Percentiles rank a stretch among this genome's conserved stretches.
These are phyloP conservation scores for Abrostola tripartita DNA, from an alignment of 2,888 invertebrate genomes.

Conservation along the genomic window DNA sequence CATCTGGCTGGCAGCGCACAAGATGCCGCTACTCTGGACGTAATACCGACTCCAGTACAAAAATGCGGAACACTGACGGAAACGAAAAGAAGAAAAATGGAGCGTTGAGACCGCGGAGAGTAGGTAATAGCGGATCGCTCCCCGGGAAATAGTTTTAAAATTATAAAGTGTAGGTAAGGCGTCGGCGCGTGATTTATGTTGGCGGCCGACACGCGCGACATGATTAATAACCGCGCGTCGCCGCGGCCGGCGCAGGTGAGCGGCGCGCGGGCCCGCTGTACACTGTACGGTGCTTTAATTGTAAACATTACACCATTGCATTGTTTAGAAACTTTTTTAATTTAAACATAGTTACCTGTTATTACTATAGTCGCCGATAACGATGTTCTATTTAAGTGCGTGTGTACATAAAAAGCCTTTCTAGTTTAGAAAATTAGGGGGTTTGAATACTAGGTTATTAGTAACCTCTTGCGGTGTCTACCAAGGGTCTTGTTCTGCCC, in stretches of 20 bases:
- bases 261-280: not conserved
- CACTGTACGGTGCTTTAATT: not conserved
- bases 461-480: no score
- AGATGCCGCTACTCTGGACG: not conserved
- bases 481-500: no score
- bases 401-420: no score
- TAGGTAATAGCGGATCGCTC: constrained; percentile 25
- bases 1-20: not conserved
- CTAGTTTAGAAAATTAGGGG: no score
- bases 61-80: constrained; percentile 28
- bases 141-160: constrained; percentile 60
- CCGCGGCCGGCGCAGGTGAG: constrained; percentile 31
- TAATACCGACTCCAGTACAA: constrained; percentile 11
- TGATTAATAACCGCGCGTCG: constrained; percentile 40
- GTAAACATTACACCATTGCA: not conserved
- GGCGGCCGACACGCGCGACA: constrained; percentile 44
- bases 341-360: no score
- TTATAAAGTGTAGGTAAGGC: constrained; percentile 50
- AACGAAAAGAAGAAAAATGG: constrained; percentile 45
- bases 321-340: no score
- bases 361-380: no score
- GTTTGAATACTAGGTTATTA: no score
- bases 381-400: no score
- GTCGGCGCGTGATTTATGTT: constrained; percentile 58
- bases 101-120: constrained; percentile 11